Evolutionary conservation across 2,888 invertebrate species (phyloP).

Genomic region (Euplagia quadripunctaria): DNA sequence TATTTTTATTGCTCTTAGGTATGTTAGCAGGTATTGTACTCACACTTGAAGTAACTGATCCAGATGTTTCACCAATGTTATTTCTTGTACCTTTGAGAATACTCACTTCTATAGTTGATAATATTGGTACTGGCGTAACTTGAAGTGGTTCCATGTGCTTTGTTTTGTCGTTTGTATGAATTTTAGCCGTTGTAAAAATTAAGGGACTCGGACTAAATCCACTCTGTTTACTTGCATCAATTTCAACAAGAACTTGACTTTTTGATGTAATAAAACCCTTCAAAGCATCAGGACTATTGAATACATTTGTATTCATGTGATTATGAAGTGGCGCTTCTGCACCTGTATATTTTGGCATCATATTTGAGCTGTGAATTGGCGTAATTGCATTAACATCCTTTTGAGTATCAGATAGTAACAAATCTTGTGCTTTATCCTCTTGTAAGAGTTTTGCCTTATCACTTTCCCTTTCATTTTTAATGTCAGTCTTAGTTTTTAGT

Average conservation of each 20-base stretch:
- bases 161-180: slow-evolving; percentile 74
- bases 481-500: slow-evolving; percentile 78
- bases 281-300: slow-evolving; percentile 56
- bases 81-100: slow-evolving; percentile 57
- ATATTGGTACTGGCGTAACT: slow-evolving; percentile 75
- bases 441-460: slow-evolving; percentile 61
- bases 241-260: slow-evolving; percentile 74
- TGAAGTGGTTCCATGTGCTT: slow-evolving; percentile 78
- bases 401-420: slow-evolving; percentile 37
- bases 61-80: slow-evolving; percentile 46
- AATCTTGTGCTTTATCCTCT: slow-evolving; percentile 53
- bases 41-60: slow-evolving; percentile 42
- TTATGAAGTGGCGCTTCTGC: slow-evolving; percentile 61
- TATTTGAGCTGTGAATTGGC: slow-evolving; percentile 54
- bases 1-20: slow-evolving; percentile 32
- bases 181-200: slow-evolving; percentile 85
- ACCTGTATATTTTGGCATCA: slow-evolving; percentile 52
- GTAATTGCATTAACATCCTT: slow-evolving; percentile 46
- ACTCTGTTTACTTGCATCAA: slow-evolving; percentile 66
- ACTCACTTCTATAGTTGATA: slow-evolving; percentile 75
- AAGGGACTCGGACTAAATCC: slow-evolving; percentile 69
- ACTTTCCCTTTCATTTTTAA: slow-evolving; percentile 57
- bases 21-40: slow-evolving; percentile 38
- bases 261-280: slow-evolving; percentile 59
- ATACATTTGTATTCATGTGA: slow-evolving; percentile 76